Evolutionary conservation across 2,797 vertebrate genomes (phyloP), one percentile per base, ranked within the genome.

Genomic region (Cryptoprocta ferox): DNA sequence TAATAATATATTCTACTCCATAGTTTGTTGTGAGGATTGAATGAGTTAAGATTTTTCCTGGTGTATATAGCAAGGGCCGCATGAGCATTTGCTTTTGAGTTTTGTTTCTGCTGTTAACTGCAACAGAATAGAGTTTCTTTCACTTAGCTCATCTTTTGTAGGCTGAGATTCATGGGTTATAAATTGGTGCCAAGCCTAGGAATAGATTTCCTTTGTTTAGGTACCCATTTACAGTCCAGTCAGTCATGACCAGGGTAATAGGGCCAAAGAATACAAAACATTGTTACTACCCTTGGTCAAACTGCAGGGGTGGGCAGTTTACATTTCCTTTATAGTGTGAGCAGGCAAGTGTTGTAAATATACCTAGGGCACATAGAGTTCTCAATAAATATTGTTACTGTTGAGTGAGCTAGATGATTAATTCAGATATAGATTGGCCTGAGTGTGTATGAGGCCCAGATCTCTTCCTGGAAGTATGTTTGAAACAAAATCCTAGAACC

Each of bases 401-500:
- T 59, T 90, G 45, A 90, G 24, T 90, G 56, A 86, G 15, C 26
- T 83, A 75, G 30, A 89, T 78, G 6, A 70, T 28, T 61, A 78
- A 92, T 50, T 26, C 78, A 83, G 12, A 53, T 61, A 61, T 39
- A 78, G 4, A 50, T 59, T 45, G 26, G 32, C 37, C 32, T 93
- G 15, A 78, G 8, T 56, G 35, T 26, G 3, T 73, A 79, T 56
- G 56, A 24, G 26, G 15, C 30, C n/a, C 37, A 76, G n/a, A 61
- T 6, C 24, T 81, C 18, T 76, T 19, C 28, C 35, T 45, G 4
- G 35, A 94, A 91, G 63, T 96, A 63, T 21, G 9, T 61, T 63
- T 88, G 12, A 96, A 96, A 82, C 8, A 26, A 91, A 94, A 83
- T 70, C 39, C 35, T 83, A 63, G 66, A 91, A 91, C 19, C 70